Percentiles rank a stretch among this genome's conserved stretches.
Evolutionary conservation across 2,888 invertebrate species (phyloP).

Genomic region (Bellardia pandia): DNA sequence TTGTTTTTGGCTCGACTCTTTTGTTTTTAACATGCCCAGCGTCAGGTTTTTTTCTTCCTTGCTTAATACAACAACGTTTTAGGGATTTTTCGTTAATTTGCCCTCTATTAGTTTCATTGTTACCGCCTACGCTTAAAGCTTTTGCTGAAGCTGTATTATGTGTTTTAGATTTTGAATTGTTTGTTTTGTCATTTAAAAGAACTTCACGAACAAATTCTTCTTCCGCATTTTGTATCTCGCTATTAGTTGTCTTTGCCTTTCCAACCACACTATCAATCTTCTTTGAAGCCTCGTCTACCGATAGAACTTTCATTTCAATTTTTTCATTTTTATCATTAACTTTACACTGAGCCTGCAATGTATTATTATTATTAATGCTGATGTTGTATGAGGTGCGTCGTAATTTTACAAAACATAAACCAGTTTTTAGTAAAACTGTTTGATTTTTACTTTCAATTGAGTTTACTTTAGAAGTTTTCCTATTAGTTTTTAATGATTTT

Average conservation of each 20-base stretch:
- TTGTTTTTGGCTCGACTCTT: not conserved
- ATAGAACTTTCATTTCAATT: not conserved
- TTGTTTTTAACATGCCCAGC: not conserved
- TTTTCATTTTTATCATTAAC: no score
- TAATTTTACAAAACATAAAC: slow-evolving; percentile 43
- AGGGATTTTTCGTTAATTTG: not conserved
- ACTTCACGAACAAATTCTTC: no score
- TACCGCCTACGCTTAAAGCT: not conserved
- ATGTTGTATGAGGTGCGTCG: not conserved
- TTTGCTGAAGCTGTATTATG: not conserved
- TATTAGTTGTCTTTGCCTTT: not conserved
- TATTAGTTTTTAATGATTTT: not conserved
- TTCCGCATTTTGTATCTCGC: no score
- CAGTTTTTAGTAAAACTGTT: slow-evolving; percentile 3
- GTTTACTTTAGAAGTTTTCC: not conserved
- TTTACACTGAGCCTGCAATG: slow-evolving; percentile 64
- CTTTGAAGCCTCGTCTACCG: no score
- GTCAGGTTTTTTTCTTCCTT: not conserved
- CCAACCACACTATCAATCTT: not conserved
- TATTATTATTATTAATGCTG: not conserved
- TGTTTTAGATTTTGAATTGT: not conserved
- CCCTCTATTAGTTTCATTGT: not conserved
- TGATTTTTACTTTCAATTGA: not conserved
- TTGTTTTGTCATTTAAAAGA: no score
- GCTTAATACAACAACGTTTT: not conserved